Evolutionary conservation across 2,113 vertebrate species (phyloP).

Genomic region (Chrysochloris asiatica): DNA sequence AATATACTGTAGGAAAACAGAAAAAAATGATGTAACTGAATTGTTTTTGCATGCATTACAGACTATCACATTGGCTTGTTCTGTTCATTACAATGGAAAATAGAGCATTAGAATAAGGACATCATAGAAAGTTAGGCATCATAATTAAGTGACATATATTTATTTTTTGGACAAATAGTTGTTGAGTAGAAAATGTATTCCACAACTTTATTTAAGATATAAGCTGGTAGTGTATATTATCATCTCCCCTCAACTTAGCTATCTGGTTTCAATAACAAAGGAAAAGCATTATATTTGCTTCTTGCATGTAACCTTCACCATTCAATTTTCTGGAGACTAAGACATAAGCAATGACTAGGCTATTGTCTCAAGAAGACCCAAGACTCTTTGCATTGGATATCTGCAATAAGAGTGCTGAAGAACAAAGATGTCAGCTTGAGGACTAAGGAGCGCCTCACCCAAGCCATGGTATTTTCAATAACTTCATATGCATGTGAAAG

Average conservation of each 20-base stretch:
- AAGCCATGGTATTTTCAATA: no score
- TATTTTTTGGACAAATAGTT: neutral
- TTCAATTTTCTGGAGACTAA: neutral
- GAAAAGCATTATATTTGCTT: neutral
- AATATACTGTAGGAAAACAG: conserved; percentile 25
- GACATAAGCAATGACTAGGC: neutral
- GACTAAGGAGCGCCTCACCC: no score
- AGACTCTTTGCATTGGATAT: neutral
- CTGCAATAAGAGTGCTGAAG: no score
- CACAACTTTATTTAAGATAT: neutral
- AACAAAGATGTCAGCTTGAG: no score
- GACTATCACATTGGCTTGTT: neutral
- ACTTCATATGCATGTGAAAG: no score
- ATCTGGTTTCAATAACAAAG: neutral
- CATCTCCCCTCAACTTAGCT: neutral
- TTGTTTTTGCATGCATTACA: neutral
- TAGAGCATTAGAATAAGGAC: neutral
- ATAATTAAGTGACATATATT: neutral
- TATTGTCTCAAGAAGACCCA: neutral
- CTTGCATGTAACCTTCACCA: neutral
- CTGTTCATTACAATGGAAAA: conserved; percentile 13
- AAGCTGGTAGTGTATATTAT: neutral
- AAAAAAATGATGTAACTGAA: neutral
- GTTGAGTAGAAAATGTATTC: neutral
- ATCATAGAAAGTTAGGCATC: neutral